Evolutionary conservation across 2,797 vertebrate species (phyloP), one percentile per base, ranked within the genome.

Genomic region (Pempheris klunzingeri): DNA sequence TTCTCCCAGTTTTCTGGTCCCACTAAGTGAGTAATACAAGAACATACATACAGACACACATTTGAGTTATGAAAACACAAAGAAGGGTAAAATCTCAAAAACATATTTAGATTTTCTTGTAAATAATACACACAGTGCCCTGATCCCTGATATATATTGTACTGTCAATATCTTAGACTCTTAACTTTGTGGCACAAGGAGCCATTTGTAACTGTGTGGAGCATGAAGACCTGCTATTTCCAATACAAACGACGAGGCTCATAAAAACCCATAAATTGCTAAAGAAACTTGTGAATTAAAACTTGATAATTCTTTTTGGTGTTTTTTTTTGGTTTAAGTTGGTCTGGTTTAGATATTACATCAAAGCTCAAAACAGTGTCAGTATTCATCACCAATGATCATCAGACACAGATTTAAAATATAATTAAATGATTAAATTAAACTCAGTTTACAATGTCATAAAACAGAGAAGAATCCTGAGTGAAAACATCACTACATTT

Each of bases 1-100:
- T n/a, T n/a, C n/a, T n/a, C n/a, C n/a, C n/a, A n/a, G n/a, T n/a
- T n/a, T n/a, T n/a, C n/a, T n/a, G n/a, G n/a, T n/a, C n/a, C n/a
- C n/a, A n/a, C n/a, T n/a, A n/a, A n/a, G n/a, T n/a, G n/a, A n/a
- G n/a, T n/a, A n/a, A n/a, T n/a, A n/a, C n/a, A n/a, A n/a, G n/a
- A n/a, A 46, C 41, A 3, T 22, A 28, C 24, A 24, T 7, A 46
- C 11, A 44, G 32, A 34, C 20, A 32, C 30, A 60, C 24, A 11
- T n/a, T 54, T 59, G 24, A 28, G 20, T 14, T 17, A 30, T 58
- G 9, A 60, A 66, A 24, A 73, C 30, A 47, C 20, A 71, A 26
- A 22, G n/a, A 54, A n/a, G 46, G 20, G 14, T 34, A 39, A 55
- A 57, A 63, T 58, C 7, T 61, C 18, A 30, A 57, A 36, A 43